phyloP scores from a whole-genome alignment of 2,888 invertebrate species.

The Amphipoea lucens region DNA sequence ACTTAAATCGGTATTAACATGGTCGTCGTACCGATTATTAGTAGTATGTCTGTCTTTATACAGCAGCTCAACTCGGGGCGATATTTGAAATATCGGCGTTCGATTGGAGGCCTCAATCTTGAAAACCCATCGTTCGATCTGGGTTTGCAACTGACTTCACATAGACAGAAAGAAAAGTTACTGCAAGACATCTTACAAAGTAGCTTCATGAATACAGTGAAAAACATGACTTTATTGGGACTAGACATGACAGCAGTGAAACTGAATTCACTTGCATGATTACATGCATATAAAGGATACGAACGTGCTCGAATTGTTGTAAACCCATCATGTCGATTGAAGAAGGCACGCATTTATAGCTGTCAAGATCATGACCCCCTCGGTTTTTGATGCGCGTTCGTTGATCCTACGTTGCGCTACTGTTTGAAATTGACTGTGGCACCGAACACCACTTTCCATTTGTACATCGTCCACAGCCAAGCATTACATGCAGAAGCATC shows the following conservation, averaged over 20 bases:
- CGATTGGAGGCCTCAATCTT: background rate
- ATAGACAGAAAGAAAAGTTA: background rate
- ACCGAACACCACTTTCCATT: constrained; percentile 54
- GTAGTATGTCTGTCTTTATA: background rate
- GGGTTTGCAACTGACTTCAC: background rate
- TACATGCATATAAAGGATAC: background rate
- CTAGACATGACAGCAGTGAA: background rate
- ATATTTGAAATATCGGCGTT: background rate
- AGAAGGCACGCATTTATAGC: background rate
- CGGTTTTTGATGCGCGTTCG: background rate
- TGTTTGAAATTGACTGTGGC: constrained; percentile 8
- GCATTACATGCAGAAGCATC: constrained; percentile 48
- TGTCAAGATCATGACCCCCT: background rate
- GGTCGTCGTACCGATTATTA: constrained; percentile 9
- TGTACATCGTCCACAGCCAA: constrained; percentile 29
- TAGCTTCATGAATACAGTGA: background rate
- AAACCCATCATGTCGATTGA: background rate
- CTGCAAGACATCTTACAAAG: background rate
- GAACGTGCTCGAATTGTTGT: background rate
- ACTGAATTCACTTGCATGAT: background rate
- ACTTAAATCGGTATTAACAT: constrained; percentile 66
- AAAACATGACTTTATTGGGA: background rate
- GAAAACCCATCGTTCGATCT: background rate
- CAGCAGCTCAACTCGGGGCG: constrained; percentile 15
- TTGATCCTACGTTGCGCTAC: constrained; percentile 17